Percentiles rank a stretch among this genome's conserved stretches.
These are phyloP conservation scores for Drymonia ruficornis DNA, from an alignment of 2,888 invertebrate species.

Conservation along the genomic window DNA sequence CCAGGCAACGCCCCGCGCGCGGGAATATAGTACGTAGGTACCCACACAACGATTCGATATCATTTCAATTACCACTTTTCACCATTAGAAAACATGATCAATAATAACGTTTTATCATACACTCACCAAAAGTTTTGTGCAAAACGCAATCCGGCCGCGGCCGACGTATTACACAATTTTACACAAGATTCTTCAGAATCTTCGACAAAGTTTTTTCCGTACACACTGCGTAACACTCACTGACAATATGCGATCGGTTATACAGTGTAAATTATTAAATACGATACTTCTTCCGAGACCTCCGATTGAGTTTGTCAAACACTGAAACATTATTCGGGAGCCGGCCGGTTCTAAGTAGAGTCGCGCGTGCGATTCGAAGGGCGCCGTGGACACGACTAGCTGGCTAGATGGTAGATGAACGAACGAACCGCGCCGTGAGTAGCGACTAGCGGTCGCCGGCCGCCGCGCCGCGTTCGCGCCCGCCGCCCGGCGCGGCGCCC, in stretches of 20 bases:
- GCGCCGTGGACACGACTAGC: slow-evolving; percentile 80
- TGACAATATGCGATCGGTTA: slow-evolving; percentile 83
- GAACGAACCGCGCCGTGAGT: slow-evolving; percentile 42
- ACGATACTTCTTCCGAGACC: slow-evolving; percentile 83
- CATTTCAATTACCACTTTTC: slow-evolving; percentile 21
- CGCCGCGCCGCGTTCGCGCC: slow-evolving; percentile 51
- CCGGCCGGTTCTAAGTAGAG: slow-evolving; percentile 79
- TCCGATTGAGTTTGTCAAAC: slow-evolving; percentile 83
- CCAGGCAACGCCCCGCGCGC: slow-evolving; percentile 66
- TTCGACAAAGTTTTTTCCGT: slow-evolving; percentile 85
- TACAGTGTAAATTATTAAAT: slow-evolving; percentile 82
- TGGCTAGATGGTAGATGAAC: slow-evolving; percentile 21
- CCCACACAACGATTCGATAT: slow-evolving; percentile 22
- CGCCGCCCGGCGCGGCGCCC: slow-evolving; percentile 42
- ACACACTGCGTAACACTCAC: slow-evolving; percentile 85
- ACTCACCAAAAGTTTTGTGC: slow-evolving; percentile 81
- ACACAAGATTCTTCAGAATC: slow-evolving; percentile 85
- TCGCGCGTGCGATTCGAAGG: slow-evolving; percentile 79
- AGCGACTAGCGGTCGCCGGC: slow-evolving; percentile 54
- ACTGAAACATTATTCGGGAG: slow-evolving; percentile 85
- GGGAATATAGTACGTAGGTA: slow-evolving; percentile 31
- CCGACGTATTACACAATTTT: slow-evolving; percentile 83
- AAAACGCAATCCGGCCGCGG: slow-evolving; percentile 78
- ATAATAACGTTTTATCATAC: slow-evolving; percentile 35
- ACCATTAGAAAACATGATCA: slow-evolving; percentile 16